Conservation (phyloP, 2,113 vertebrate species). For the Crotophaga sulcirostris region DNA sequence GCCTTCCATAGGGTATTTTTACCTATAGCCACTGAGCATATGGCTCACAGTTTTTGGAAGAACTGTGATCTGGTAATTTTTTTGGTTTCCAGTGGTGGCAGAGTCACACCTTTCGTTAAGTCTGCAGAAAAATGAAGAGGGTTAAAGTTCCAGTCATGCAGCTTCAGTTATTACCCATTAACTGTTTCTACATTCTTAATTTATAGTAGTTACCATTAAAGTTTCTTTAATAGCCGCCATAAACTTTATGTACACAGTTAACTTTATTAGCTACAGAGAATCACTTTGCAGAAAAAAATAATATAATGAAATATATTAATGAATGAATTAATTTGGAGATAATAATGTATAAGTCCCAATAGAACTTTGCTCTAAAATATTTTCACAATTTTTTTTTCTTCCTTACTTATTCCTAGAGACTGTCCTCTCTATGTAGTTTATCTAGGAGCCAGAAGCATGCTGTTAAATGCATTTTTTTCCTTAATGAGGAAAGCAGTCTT, state of each 20-base stretch:
- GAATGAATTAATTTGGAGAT: not conserved
- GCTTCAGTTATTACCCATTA: not conserved
- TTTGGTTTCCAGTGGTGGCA: not conserved
- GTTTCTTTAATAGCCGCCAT: not conserved
- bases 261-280: not conserved
- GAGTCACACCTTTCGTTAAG: not conserved
- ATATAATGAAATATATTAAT: not conserved
- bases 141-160: not conserved
- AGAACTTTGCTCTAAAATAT: not conserved
- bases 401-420: not conserved
- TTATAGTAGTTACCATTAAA: not conserved
- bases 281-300: not conserved
- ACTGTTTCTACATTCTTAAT: not conserved
- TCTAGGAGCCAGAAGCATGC: not conserved
- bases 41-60: not conserved
- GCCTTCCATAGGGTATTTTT: not conserved
- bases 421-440: accelerated
- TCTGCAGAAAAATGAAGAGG: not conserved
- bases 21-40: not conserved
- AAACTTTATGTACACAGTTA: not conserved
- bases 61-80: not conserved
- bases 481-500: not conserved
- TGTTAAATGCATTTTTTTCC: not conserved
- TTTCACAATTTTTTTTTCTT: not conserved
- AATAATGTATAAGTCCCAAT: not conserved